Conservation (phyloP, 2,797 vertebrate species). For the Pantherophis alleghaniensis region DNA sequence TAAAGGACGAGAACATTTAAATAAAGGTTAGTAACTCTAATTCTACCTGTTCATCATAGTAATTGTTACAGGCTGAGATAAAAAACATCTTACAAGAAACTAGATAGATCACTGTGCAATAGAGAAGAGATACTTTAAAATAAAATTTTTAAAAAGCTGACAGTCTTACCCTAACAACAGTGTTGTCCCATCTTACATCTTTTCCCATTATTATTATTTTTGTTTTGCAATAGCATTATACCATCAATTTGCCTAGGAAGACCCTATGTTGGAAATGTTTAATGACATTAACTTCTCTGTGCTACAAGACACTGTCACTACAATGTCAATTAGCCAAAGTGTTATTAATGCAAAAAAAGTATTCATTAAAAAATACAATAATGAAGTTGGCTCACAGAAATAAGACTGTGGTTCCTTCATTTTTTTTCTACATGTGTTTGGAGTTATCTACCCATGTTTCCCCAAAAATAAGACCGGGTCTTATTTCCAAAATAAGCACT, state of each 20-base stretch:
- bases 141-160: background rate
- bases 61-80: background rate
- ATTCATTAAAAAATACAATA: constrained; percentile 30
- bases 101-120: background rate
- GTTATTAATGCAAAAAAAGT: constrained; percentile 39
- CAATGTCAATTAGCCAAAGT: constrained; percentile 31
- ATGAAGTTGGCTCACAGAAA: background rate
- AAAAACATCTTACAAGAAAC: background rate
- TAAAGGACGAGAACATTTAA: background rate
- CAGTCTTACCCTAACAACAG: constrained; percentile 1
- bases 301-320: constrained; percentile 7
- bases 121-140: background rate
- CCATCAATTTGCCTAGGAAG: constrained; percentile 34
- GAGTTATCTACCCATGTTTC: too few relatives aligned
- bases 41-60: background rate
- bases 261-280: constrained; percentile 24
- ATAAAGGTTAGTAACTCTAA: background rate
- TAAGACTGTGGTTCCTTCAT: background rate
- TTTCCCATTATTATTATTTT: constrained; percentile 10
- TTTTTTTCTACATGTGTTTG: too few relatives aligned
- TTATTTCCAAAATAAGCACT: too few relatives aligned
- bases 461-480: too few relatives aligned
- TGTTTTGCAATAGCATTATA: background rate
- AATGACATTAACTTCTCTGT: constrained; percentile 20
- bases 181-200: background rate